Base-by-base conservation (phyloP, 2,797 vertebrate species). In the Valencia hispanica region DNA sequence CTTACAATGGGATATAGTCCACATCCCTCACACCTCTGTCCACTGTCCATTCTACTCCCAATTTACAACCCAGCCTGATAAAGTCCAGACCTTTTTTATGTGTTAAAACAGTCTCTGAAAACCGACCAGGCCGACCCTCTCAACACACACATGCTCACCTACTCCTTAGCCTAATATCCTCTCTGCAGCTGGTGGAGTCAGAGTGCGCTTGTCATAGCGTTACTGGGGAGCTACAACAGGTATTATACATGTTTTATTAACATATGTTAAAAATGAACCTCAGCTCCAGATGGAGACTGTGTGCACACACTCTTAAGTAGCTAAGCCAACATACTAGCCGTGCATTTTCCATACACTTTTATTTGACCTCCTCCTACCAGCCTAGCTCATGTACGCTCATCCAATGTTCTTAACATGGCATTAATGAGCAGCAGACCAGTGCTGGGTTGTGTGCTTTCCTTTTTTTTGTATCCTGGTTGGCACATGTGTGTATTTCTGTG, bases 371-470 rank as follows among this genome's bases (percentile, higher is more conserved):
- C 43, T 34, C 73, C 55, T 57, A 55, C n/a, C 39, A 68, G 53
- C 36, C 75, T 30, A 22, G n/a, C 70, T 72, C 65, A 59, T 61
- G 75, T 71, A 84, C 89, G 86, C 82, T 82, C 86, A 87, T 80
- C 76, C 70, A 8, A 74, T 85, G 85, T 82, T 89, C 81, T 87
- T 88, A 84, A 94, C 89, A 84, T 87, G 69, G 79, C 90, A 90
- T 87, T 95, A 94, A 95, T 95, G 94, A 95, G 92, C 93, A 91
- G 90, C 85, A 90, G 94, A 90, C 90, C 84, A 70, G 90, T 85
- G 79, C 74, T 71, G 43, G 55, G 78, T 79, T 73, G 76, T 78
- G 78, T 45, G 70, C 17, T 72, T 74, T 70, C 50, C 55, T 36
- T 47, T 57, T 34, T 48, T 59, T 34, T 48, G 63, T 76, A 65